These are phyloP conservation scores for Malurus elegans DNA, from an alignment of 2,113 vertebrate genomes.

Conservation along the genomic window DNA sequence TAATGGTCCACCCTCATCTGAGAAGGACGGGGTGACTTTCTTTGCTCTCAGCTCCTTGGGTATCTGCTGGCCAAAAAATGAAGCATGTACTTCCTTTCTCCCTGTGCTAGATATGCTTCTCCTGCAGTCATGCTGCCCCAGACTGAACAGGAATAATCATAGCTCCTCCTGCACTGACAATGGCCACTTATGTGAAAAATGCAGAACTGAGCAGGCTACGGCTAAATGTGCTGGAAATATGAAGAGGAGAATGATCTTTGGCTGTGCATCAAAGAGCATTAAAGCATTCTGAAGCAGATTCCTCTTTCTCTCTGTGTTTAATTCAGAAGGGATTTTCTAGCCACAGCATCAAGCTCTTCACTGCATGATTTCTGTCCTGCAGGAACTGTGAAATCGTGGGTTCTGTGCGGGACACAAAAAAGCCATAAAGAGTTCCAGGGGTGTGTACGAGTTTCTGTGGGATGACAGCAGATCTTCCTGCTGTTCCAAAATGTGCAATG, in stretches of 20 bases:
- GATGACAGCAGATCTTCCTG: background rate
- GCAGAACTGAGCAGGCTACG: background rate
- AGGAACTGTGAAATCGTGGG: background rate
- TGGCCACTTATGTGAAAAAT: conserved; percentile 19
- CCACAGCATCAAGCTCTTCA: background rate
- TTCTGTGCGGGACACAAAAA: background rate
- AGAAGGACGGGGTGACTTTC: background rate
- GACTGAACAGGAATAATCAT: background rate
- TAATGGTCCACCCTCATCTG: background rate
- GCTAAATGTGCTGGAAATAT: conserved; percentile 40
- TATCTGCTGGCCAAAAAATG: background rate
- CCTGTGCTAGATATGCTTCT: background rate
- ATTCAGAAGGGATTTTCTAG: conserved; percentile 40
- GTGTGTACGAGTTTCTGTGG: background rate
- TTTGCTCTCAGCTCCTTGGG: background rate
- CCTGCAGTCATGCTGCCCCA: background rate
- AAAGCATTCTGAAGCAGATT: conserved; percentile 46
- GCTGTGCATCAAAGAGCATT: conserved; percentile 34
- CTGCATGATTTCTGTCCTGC: background rate
- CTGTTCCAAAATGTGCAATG: background rate
- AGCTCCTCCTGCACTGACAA: background rate
- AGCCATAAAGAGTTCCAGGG: background rate
- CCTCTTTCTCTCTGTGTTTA: conserved; percentile 27
- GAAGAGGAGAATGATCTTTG: conserved; percentile 42
- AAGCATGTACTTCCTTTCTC: background rate